A percentile compares a stretch with the other conserved stretches of the same genome.
Conservation (phyloP, 2,797 vertebrate species). For the Mus caroli region DNA sequence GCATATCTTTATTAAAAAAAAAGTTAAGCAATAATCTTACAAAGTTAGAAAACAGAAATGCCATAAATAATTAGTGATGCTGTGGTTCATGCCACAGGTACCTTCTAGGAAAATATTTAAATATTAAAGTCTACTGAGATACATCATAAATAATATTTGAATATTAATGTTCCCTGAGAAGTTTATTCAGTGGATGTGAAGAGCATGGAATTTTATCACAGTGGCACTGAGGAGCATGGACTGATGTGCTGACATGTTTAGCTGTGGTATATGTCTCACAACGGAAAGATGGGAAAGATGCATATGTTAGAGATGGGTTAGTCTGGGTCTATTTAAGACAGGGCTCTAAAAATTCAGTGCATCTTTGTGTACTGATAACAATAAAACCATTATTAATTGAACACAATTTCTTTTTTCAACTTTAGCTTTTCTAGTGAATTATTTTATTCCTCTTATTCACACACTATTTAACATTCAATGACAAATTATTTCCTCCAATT, state of each 20-base stretch:
- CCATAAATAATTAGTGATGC: background rate
- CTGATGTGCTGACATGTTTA: background rate
- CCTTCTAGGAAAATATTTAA: background rate
- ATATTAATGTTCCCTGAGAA: background rate
- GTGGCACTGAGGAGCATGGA: background rate
- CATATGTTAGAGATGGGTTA: background rate
- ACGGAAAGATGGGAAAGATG: background rate
- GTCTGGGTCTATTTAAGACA: background rate
- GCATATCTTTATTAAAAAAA: background rate
- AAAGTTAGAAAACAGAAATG: background rate
- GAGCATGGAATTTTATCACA: background rate
- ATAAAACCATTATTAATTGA: background rate
- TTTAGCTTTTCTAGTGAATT: background rate
- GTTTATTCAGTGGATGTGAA: background rate
- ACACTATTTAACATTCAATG: background rate
- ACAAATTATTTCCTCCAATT: background rate
- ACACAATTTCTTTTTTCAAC: background rate
- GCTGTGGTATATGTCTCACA: background rate
- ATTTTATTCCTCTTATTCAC: background rate
- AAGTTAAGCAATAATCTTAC: background rate
- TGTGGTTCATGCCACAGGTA: background rate
- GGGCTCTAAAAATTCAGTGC: background rate
- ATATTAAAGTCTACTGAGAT: background rate
- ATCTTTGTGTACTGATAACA: background rate
- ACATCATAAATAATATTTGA: background rate